A percentile compares a stretch with the other conserved stretches of the same genome.
Evolutionary conservation across 2,797 vertebrate species (phyloP).

Genomic region (Propithecus deckenii): DNA sequence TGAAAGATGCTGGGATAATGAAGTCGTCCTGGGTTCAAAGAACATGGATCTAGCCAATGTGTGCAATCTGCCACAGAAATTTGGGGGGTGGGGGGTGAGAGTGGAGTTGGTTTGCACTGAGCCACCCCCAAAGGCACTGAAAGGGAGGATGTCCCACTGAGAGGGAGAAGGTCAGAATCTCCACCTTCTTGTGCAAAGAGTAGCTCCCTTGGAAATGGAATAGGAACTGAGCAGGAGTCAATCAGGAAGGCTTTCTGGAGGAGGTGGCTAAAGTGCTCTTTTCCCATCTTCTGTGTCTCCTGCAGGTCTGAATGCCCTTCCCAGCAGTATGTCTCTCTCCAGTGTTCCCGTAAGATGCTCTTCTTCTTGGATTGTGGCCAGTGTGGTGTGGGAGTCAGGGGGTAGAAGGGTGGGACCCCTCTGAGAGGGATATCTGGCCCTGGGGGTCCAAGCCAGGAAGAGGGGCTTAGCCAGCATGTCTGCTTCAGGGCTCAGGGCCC

Average conservation of each 20-base stretch:
- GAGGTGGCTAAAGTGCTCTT: neutral
- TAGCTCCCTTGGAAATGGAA: neutral
- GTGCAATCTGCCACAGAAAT: neutral
- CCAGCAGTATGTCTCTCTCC: slow-evolving; percentile 87
- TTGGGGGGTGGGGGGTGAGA: neutral
- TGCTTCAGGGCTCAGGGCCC: neutral
- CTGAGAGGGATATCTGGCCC: neutral
- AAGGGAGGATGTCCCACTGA: neutral
- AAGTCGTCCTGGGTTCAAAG: neutral
- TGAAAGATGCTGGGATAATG: neutral
- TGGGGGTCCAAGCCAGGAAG: neutral
- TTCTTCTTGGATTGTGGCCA: neutral
- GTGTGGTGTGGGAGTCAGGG: neutral
- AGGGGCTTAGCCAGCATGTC: neutral
- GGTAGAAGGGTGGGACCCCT: neutral
- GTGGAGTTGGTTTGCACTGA: neutral
- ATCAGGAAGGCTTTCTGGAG: neutral
- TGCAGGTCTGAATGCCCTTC: slow-evolving; percentile 87
- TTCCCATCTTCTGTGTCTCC: slow-evolving; percentile 54
- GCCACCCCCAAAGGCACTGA: neutral
- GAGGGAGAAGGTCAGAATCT: neutral
- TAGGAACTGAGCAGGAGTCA: neutral
- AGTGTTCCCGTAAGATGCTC: slow-evolving; percentile 90
- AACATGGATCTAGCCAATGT: neutral
- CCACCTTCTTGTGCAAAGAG: neutral